Conservation (phyloP, 2,113 vertebrate species). For the Cathartes aura region DNA sequence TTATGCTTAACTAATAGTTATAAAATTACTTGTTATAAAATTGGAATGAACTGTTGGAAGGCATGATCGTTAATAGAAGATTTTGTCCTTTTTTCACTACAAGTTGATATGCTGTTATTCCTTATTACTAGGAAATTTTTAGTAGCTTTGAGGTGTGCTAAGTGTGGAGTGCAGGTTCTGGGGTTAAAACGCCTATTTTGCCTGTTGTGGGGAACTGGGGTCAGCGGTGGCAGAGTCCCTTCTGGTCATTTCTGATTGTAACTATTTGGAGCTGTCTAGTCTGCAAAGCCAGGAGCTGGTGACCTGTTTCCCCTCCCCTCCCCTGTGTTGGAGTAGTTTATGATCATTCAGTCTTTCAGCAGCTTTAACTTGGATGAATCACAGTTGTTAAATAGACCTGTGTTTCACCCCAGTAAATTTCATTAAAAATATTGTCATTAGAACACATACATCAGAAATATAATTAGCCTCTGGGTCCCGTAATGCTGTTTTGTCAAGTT, state of each 20-base stretch:
- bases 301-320: background rate
- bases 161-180: background rate
- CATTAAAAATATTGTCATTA: background rate
- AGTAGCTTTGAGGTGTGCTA: background rate
- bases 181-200: background rate
- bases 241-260: background rate
- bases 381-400: background rate
- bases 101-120: background rate
- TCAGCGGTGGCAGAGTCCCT: background rate
- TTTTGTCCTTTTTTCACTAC: background rate
- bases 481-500: background rate
- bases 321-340: background rate
- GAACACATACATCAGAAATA: background rate
- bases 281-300: background rate
- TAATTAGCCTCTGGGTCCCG: background rate
- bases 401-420: background rate
- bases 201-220: background rate
- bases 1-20: background rate
- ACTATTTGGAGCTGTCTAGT: background rate
- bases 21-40: background rate
- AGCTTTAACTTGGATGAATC: background rate
- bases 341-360: background rate
- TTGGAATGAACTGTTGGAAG: background rate
- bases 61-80: fast-evolving
- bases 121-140: background rate